phyloP scores from a whole-genome alignment of 1,140 invertebrate species.

The Metopolophium dirhodum region DNA sequence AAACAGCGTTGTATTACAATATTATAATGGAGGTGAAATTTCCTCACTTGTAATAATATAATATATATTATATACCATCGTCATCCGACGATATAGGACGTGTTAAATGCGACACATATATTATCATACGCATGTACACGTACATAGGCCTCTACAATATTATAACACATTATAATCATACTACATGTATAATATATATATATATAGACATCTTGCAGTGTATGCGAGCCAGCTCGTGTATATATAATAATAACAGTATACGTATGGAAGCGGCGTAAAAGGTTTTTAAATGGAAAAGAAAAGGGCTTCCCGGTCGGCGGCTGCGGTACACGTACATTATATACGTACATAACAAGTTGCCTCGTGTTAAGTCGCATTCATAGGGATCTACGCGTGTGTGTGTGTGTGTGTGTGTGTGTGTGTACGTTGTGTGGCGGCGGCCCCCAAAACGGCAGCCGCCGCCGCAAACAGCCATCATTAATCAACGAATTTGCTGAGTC shows the following conservation, averaged over 20 bases:
- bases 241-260: conserved; percentile 24
- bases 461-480: conserved; percentile 56
- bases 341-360: conserved; percentile 48
- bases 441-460: conserved; percentile 8
- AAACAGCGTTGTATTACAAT: neutral
- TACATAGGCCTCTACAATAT: neutral
- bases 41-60: neutral
- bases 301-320: conserved; percentile 49
- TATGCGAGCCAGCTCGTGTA: neutral
- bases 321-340: neutral
- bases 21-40: neutral
- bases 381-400: conserved; percentile 18
- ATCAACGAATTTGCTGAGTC: conserved; percentile 57
- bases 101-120: neutral
- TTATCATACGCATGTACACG: neutral
- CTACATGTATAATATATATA: neutral
- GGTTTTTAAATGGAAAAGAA: conserved; percentile 55
- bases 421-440: neutral
- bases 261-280: conserved; percentile 47
- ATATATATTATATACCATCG: neutral
- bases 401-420: neutral
- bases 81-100: neutral
- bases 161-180: neutral
- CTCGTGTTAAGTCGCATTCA: conserved; percentile 54
- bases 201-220: neutral